A percentile compares a stretch with the other conserved stretches of the same genome.
Evolutionary conservation across 2,888 invertebrate genomes (phyloP).

Genomic region (Phengaris alcon): DNA sequence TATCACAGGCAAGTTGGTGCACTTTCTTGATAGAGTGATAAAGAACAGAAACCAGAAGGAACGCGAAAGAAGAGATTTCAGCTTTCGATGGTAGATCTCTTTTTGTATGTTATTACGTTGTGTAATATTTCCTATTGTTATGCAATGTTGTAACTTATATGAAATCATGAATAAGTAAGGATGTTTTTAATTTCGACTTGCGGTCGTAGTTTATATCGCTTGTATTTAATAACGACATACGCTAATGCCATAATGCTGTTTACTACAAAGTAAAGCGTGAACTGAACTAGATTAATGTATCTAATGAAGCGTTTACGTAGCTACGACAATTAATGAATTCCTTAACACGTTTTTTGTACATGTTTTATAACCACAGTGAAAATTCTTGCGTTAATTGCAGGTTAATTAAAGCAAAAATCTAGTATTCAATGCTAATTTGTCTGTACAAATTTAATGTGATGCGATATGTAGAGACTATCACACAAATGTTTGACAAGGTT

Average conservation of each 20-base stretch:
- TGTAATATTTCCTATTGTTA: slow-evolving; percentile 3
- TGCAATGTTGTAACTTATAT: not conserved
- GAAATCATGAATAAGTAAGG: not conserved
- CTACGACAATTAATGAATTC: slow-evolving; percentile 21
- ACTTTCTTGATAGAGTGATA: not conserved
- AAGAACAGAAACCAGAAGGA: not conserved
- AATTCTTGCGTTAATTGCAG: slow-evolving; percentile 10
- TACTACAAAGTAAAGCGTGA: not conserved
- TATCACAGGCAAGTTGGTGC: not conserved
- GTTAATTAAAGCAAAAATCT: not conserved
- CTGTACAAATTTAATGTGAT: not conserved
- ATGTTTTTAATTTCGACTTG: not conserved
- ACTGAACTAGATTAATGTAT: slow-evolving; percentile 17
- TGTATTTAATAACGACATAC: too few relatives aligned
- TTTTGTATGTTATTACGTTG: not conserved
- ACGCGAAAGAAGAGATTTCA: not conserved
- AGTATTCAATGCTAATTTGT: not conserved
- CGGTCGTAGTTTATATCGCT: not conserved
- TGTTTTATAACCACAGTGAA: not conserved
- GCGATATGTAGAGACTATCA: not conserved
- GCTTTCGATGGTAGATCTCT: not conserved
- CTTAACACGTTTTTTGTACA: slow-evolving; percentile 14
- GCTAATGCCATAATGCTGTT: slow-evolving; percentile 10
- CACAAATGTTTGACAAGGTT: too few relatives aligned
- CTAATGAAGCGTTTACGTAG: slow-evolving; percentile 24